A percentile compares a stretch with the other conserved stretches of the same genome.
Evolutionary conservation across 1,140 invertebrate genomes (phyloP).

Genomic region (Leptoteleia sp.): DNA sequence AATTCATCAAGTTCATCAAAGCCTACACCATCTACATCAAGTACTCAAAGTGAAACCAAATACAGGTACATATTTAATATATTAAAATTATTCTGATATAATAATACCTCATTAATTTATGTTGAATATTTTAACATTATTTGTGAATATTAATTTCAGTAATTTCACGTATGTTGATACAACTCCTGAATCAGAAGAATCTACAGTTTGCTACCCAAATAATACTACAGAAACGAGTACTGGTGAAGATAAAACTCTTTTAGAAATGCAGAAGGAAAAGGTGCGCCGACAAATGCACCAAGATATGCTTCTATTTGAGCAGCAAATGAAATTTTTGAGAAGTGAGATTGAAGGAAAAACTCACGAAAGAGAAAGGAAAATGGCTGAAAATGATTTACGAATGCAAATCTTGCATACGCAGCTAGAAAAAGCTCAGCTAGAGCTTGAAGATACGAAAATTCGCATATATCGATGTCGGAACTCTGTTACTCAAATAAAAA

Average conservation of each 20-base stretch:
- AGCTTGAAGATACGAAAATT: conserved; percentile 48
- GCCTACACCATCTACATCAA: conserved; percentile 19
- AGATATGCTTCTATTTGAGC: conserved; percentile 45
- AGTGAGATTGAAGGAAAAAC: conserved; percentile 29
- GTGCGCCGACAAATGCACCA: conserved; percentile 44
- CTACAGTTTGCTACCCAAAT: not conserved
- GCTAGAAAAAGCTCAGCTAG: conserved; percentile 51
- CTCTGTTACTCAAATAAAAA: conserved; percentile 43
- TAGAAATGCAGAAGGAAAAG: conserved; percentile 46
- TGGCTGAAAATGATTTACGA: conserved; percentile 22
- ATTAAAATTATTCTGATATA: too few species aligned
- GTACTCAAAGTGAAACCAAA: not conserved
- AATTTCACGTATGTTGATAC: not conserved
- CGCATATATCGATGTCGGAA: conserved; percentile 41
- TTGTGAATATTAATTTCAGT: too few species aligned
- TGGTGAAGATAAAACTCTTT: conserved; percentile 4
- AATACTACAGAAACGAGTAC: not conserved
- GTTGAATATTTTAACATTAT: too few species aligned
- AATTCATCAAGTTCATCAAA: too few species aligned
- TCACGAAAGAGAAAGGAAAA: conserved; percentile 33
- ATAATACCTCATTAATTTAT: too few species aligned
- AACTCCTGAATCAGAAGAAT: conserved; percentile 6
- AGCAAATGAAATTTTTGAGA: conserved; percentile 48
- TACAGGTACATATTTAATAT: conserved; percentile 12
- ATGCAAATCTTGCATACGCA: conserved; percentile 47